Evolutionary conservation across 2,797 vertebrate species (phyloP).

Genomic region (Coccyzus lansbergi): DNA sequence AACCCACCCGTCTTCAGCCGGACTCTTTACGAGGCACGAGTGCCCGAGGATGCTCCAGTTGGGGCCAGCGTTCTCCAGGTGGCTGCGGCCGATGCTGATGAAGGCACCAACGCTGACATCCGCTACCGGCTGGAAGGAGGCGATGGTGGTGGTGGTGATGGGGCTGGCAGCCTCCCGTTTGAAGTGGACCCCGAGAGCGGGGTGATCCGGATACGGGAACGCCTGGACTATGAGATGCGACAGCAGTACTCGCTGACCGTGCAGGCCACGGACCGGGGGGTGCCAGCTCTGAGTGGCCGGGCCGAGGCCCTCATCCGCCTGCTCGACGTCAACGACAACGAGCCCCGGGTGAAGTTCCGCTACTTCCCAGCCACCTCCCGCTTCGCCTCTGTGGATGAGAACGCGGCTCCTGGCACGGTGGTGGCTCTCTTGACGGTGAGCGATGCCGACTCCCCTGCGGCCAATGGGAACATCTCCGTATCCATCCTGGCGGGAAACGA

Average conservation of each 20-base stretch:
- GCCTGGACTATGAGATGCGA: constrained; percentile 88
- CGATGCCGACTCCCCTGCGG: constrained; percentile 90
- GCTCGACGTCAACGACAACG: constrained; percentile 95
- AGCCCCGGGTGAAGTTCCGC: constrained; percentile 94
- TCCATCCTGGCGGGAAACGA: constrained; percentile 95
- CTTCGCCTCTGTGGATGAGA: constrained; percentile 96
- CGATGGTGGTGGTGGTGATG: constrained; percentile 52
- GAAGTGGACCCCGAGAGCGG: constrained; percentile 93
- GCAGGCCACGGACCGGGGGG: constrained; percentile 89
- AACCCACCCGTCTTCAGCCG: constrained; percentile 91
- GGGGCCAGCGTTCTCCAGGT: constrained; percentile 92
- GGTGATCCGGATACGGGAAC: constrained; percentile 89
- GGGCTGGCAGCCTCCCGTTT: constrained; percentile 83
- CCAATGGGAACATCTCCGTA: constrained; percentile 97
- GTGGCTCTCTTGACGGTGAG: constrained; percentile 95
- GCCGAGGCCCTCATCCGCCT: constrained; percentile 91
- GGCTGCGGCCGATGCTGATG: constrained; percentile 89
- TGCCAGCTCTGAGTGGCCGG: constrained; percentile 88
- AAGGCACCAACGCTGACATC: constrained; percentile 92
- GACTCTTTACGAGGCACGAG: constrained; percentile 88
- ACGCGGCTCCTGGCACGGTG: constrained; percentile 93
- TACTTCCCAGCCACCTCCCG: constrained; percentile 96
- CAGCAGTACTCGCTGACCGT: constrained; percentile 92
- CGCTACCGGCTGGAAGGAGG: constrained; percentile 89
- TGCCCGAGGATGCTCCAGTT: constrained; percentile 90